Evolutionary conservation across 2,888 invertebrate species (phyloP).

Genomic region (Clunio marinus): DNA sequence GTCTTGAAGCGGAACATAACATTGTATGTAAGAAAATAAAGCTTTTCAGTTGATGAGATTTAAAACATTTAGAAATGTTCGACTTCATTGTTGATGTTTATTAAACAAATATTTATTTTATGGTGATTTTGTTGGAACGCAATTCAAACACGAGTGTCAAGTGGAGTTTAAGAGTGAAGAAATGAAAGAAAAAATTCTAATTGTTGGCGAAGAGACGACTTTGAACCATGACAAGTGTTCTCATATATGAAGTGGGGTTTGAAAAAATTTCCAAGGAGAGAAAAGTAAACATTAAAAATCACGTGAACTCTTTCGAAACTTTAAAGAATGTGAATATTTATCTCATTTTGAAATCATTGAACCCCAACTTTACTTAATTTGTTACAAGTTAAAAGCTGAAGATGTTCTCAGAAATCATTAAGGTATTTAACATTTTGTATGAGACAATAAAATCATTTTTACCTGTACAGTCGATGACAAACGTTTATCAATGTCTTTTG

Average conservation of each 20-base stretch:
- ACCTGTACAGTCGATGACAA: slow-evolving; percentile 84
- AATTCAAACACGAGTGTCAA: slow-evolving; percentile 5
- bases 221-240: slow-evolving; percentile 17
- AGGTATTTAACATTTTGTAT: too few relatives aligned
- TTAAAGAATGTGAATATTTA: too few relatives aligned
- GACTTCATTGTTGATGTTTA: slow-evolving; percentile 19
- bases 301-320: too few relatives aligned
- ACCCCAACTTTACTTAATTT: too few relatives aligned
- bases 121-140: slow-evolving; percentile 4
- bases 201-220: background rate
- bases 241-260: too few relatives aligned
- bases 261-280: too few relatives aligned
- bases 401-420: too few relatives aligned
- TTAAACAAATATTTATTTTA: slow-evolving; percentile 31
- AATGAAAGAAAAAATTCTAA: slow-evolving; percentile 24
- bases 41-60: background rate
- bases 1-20: too few relatives aligned
- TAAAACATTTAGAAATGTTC: too few relatives aligned
- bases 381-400: too few relatives aligned
- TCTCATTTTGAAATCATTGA: too few relatives aligned
- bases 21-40: background rate
- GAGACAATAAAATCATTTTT: slow-evolving; percentile 41
- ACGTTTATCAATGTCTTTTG: slow-evolving; percentile 65
- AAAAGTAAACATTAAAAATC: too few relatives aligned
- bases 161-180: background rate